A percentile compares a stretch with the other conserved stretches of the same genome.
phyloP scores from a whole-genome alignment of 2,888 invertebrate species.

The Holacanthella duospinosa region DNA sequence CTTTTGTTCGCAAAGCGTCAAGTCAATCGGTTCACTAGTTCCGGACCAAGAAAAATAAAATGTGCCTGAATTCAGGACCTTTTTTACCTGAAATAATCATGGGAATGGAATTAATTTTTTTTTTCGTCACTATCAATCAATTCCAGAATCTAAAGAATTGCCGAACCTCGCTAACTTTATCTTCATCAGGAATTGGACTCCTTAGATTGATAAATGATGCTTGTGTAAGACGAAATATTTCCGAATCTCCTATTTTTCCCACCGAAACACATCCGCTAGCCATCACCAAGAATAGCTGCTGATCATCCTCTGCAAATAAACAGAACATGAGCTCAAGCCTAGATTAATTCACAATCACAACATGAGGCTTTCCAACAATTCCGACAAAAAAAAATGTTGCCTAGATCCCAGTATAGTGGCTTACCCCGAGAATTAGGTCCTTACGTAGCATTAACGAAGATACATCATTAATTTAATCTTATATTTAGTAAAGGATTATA shows the following conservation, averaged over 20 bases:
- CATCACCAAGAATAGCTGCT: slow-evolving; percentile 76
- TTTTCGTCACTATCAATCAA: slow-evolving; percentile 1
- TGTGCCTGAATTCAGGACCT: slow-evolving; percentile 91
- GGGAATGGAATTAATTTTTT: slow-evolving; percentile 28
- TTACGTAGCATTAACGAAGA: background rate
- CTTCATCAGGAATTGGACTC: slow-evolving; percentile 54
- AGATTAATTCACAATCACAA: too few species aligned
- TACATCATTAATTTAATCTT: background rate
- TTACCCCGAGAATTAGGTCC: slow-evolving; percentile 15
- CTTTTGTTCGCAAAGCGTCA: slow-evolving; percentile 88
- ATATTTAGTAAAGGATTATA: background rate
- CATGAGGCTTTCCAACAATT: background rate
- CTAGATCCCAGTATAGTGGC: background rate
- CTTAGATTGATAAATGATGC: slow-evolving; percentile 81
- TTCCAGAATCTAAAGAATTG: too few species aligned
- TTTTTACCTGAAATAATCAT: slow-evolving; percentile 47
- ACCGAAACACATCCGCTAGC: slow-evolving; percentile 93
- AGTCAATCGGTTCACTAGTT: slow-evolving; percentile 60
- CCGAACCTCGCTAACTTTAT: slow-evolving; percentile 50
- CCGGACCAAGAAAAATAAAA: slow-evolving; percentile 88
- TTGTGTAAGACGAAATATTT: slow-evolving; percentile 88
- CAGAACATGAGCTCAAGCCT: background rate
- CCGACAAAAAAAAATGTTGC: background rate
- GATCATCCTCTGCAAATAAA: slow-evolving; percentile 53
- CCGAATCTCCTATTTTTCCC: slow-evolving; percentile 87